Evolutionary conservation across 2,797 vertebrate species (phyloP).

Genomic region (Vireo griseus): DNA sequence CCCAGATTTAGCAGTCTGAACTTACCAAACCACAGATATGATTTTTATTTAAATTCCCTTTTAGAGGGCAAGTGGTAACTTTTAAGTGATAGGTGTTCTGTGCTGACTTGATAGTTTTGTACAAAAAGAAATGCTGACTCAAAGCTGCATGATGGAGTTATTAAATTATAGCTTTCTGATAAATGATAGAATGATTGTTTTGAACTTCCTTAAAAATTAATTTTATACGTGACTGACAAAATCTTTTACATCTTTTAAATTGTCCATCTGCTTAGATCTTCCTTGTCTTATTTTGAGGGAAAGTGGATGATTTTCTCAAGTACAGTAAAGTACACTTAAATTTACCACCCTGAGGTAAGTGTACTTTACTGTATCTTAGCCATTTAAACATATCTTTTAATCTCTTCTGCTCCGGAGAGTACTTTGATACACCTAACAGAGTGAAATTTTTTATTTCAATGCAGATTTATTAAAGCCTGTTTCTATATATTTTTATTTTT

Average conservation of each 20-base stretch:
- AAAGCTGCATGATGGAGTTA: background rate
- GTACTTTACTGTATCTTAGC: background rate
- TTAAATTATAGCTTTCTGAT: background rate
- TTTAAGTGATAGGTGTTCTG: background rate
- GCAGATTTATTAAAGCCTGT: background rate
- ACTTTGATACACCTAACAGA: background rate
- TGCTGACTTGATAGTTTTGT: background rate
- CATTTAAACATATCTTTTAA: background rate
- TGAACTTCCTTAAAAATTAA: background rate
- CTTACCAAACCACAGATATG: background rate
- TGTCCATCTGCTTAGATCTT: background rate
- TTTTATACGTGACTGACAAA: background rate
- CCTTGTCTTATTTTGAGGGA: background rate
- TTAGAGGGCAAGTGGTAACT: background rate
- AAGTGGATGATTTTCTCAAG: background rate
- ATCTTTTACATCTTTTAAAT: background rate
- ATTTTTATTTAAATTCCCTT: background rate
- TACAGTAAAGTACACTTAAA: background rate
- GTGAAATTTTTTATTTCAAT: background rate
- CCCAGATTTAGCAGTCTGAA: background rate
- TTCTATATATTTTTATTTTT: fast-evolving
- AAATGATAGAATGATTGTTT: background rate
- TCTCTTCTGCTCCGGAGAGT: background rate
- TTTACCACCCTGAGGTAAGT: background rate
- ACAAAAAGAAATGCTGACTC: background rate